Conservation (phyloP, 2,113 vertebrate species). For the Leptobrachium leishanense region DNA sequence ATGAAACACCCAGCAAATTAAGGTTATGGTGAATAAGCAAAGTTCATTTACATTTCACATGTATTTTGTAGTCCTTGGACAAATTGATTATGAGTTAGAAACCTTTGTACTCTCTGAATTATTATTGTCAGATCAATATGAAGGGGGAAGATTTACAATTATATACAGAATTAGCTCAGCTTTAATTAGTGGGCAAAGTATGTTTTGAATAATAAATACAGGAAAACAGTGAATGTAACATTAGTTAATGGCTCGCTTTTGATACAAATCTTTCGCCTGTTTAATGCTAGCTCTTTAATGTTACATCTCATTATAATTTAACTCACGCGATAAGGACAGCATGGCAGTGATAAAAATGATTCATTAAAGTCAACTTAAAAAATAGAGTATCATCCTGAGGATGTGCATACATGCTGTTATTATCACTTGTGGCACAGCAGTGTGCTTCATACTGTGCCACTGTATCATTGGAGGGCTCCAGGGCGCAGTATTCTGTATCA, state of each 20-base stretch:
- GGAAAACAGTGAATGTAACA: neutral
- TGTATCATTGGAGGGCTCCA: too few relatives aligned
- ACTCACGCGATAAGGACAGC: too few relatives aligned
- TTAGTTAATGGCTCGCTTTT: neutral
- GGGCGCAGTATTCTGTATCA: too few relatives aligned
- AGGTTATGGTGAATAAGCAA: conserved; percentile 48
- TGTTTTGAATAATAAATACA: conserved; percentile 36
- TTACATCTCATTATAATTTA: too few relatives aligned
- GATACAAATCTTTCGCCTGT: too few relatives aligned
- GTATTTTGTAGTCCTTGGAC: conserved; percentile 41
- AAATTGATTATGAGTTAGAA: conserved; percentile 45
- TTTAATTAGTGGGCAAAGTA: conserved; percentile 32
- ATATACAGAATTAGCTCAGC: conserved; percentile 39
- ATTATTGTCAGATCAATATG: conserved; percentile 48
- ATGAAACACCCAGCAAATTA: conserved; percentile 43
- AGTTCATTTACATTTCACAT: conserved; percentile 49
- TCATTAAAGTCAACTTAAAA: too few relatives aligned
- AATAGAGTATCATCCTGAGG: too few relatives aligned
- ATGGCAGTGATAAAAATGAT: too few relatives aligned
- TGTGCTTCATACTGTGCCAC: too few relatives aligned
- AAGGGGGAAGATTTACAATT: conserved; percentile 36
- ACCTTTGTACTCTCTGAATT: conserved; percentile 43
- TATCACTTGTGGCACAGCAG: too few relatives aligned
- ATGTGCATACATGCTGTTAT: too few relatives aligned
- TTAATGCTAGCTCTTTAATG: too few relatives aligned